Evolutionary conservation across 2,888 invertebrate species (phyloP).

Genomic region (Melipona beecheii): DNA sequence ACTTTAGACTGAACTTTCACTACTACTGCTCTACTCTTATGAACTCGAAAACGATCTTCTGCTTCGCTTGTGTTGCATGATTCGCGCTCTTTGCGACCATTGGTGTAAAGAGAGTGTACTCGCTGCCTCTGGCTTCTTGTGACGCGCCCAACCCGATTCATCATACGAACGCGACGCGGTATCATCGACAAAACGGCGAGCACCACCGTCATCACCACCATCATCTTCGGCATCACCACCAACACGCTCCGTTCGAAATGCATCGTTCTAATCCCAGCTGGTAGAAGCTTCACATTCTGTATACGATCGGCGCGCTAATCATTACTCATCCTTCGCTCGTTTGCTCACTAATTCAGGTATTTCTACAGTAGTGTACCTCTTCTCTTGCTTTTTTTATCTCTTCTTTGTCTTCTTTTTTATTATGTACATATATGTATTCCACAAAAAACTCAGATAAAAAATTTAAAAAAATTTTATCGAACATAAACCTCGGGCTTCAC

Average conservation of each 20-base stretch:
- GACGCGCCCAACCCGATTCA: constrained; percentile 79
- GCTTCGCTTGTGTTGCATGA: constrained; percentile 84
- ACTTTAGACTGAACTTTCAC: constrained; percentile 31
- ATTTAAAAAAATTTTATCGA: not conserved
- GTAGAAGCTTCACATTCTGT: constrained; percentile 72
- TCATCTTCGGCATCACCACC: constrained; percentile 73
- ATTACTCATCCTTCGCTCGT: constrained; percentile 58
- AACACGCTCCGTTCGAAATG: constrained; percentile 79
- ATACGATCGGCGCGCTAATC: constrained; percentile 57
- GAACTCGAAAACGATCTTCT: constrained; percentile 75
- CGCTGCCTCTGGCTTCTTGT: constrained; percentile 84
- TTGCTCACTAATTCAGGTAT: constrained; percentile 71
- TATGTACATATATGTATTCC: not conserved
- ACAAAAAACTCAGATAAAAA: not conserved
- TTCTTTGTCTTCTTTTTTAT: constrained; percentile 8
- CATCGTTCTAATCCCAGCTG: constrained; percentile 82
- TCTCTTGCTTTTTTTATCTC: constrained; percentile 32
- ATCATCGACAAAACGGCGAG: constrained; percentile 81
- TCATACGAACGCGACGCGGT: constrained; percentile 82
- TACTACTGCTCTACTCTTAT: constrained; percentile 40
- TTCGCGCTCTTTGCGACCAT: constrained; percentile 76
- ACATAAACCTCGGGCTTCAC: not conserved
- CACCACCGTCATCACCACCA: constrained; percentile 76
- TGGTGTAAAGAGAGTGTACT: constrained; percentile 84
- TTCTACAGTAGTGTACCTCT: constrained; percentile 31